These are phyloP conservation scores for Dolichomitus sp. DNA, from an alignment of 2,888 invertebrate genomes.

Conservation along the genomic window DNA sequence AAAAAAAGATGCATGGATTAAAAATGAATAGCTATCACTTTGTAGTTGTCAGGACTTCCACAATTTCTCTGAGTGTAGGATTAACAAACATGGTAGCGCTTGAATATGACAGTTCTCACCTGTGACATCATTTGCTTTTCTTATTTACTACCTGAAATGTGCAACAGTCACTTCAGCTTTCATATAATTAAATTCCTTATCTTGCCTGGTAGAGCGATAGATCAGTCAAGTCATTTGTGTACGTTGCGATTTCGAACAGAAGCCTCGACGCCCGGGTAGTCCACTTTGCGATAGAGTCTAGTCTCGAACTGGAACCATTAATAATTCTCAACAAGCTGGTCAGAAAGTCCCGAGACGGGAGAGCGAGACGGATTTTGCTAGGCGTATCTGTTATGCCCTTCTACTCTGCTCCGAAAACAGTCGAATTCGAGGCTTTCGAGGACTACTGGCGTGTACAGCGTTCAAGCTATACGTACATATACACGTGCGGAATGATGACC, in stretches of 20 bases:
- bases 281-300: slow-evolving; percentile 35
- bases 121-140: neutral
- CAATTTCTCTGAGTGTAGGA: too few species aligned
- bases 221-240: slow-evolving; percentile 29
- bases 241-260: slow-evolving; percentile 26
- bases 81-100: neutral
- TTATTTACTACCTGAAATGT: slow-evolving; percentile 20
- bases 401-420: slow-evolving; percentile 31
- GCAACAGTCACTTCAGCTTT: slow-evolving; percentile 7
- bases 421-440: slow-evolving; percentile 34
- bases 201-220: neutral
- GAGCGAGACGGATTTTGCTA: slow-evolving; percentile 26
- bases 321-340: slow-evolving; percentile 53
- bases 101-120: neutral
- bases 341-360: slow-evolving; percentile 2
- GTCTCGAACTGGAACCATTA: slow-evolving; percentile 54
- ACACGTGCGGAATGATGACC: slow-evolving; percentile 21
- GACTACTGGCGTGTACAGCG: slow-evolving; percentile 5
- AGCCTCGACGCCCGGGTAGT: slow-evolving; percentile 30
- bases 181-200: slow-evolving; percentile 48
- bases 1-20: too few species aligned
- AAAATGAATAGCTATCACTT: too few species aligned
- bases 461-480: neutral
- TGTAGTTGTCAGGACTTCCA: too few species aligned
- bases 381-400: slow-evolving; percentile 5